Conservation (phyloP, 2,888 invertebrate species). For the Muscina levida region DNA sequence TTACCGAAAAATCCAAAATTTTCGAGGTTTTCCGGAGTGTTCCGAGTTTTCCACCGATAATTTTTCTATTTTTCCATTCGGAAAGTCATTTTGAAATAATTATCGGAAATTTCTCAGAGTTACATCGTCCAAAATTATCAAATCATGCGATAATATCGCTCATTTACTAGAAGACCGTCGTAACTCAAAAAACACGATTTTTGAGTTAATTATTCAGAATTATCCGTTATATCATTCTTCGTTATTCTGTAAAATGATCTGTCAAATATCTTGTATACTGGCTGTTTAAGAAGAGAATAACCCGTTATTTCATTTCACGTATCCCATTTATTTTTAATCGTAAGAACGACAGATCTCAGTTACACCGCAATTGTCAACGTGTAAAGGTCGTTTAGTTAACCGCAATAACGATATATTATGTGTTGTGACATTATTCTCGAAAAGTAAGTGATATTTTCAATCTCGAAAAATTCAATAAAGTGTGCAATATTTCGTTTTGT, state of each 20-base stretch:
- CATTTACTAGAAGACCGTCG: no score
- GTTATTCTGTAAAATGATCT: background rate
- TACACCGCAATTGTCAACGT: background rate
- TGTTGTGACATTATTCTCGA: constrained; percentile 22
- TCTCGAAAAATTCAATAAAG: background rate
- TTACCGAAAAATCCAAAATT: no score
- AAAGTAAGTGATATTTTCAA: background rate
- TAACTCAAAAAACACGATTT: background rate
- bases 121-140: no score
- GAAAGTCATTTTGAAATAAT: no score
- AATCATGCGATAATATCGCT: no score
- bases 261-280: constrained; percentile 1
- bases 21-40: no score
- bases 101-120: no score
- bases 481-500: constrained; percentile 4
- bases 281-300: background rate
- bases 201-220: background rate
- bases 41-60: no score
- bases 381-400: constrained; percentile 3
- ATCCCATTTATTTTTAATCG: background rate
- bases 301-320: constrained; percentile 12
- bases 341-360: constrained; percentile 23
- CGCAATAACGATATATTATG: background rate
- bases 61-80: no score
- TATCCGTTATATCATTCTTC: background rate